phyloP scores from a whole-genome alignment of 2,797 vertebrate species.

The Emydoidea blandingii region DNA sequence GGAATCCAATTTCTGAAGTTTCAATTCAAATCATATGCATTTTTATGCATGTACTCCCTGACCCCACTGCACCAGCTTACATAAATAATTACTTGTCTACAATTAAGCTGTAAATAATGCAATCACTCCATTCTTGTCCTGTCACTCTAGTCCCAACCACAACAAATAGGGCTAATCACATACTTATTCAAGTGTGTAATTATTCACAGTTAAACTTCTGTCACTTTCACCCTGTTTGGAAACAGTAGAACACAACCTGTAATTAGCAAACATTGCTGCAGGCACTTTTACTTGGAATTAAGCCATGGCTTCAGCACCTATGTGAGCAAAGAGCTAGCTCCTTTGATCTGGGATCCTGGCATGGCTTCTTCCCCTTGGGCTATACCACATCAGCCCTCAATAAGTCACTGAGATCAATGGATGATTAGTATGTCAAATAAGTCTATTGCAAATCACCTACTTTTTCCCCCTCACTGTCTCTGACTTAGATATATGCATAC shows the following conservation, averaged over 20 bases:
- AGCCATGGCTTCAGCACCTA: constrained; percentile 82
- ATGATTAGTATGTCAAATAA: constrained; percentile 69
- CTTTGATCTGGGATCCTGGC: constrained; percentile 81
- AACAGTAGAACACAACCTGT: constrained; percentile 86
- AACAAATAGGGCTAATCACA: constrained; percentile 89
- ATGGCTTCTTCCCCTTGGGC: constrained; percentile 70
- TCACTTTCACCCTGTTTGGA: constrained; percentile 87
- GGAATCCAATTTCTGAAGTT: constrained; percentile 60
- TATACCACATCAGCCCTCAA: constrained; percentile 67
- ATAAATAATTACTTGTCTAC: constrained; percentile 84
- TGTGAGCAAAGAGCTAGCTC: constrained; percentile 63
- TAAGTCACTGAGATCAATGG: constrained; percentile 77
- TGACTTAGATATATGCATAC: not conserved
- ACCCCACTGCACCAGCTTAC: constrained; percentile 76
- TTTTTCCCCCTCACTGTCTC: constrained; percentile 32
- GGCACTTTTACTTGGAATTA: constrained; percentile 81
- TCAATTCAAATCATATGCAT: constrained; percentile 67
- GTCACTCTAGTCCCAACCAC: constrained; percentile 83
- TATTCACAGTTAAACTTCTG: constrained; percentile 89
- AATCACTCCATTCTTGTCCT: constrained; percentile 86
- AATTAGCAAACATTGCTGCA: constrained; percentile 85
- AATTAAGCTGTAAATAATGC: constrained; percentile 88
- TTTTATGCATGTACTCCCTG: constrained; percentile 71
- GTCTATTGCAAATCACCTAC: constrained; percentile 61
- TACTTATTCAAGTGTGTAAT: constrained; percentile 89